Percentiles rank a stretch among this genome's conserved stretches.
Evolutionary conservation across 2,797 vertebrate species (phyloP).

Genomic region (Nothura maculosa): DNA sequence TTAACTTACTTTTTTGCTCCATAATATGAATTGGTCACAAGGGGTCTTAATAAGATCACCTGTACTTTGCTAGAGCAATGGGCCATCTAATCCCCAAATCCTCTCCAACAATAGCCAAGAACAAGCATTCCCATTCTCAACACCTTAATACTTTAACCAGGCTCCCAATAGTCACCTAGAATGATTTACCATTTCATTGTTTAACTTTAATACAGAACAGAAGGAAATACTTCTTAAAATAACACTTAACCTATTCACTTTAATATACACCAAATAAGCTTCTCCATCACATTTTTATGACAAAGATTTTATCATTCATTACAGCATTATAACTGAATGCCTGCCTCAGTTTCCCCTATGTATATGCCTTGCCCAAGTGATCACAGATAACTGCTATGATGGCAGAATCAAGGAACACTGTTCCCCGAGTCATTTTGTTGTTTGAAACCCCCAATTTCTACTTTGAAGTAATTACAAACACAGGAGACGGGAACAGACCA

Average conservation of each 20-base stretch:
- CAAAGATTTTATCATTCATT: neutral
- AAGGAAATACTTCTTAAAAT: no score
- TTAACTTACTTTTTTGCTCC: neutral
- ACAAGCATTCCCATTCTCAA: neutral
- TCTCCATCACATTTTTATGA: neutral
- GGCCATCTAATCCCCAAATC: constrained; percentile 50
- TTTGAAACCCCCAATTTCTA: neutral
- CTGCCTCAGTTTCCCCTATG: constrained; percentile 21
- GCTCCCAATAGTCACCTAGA: constrained; percentile 34
- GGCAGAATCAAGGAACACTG: neutral
- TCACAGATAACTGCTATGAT: neutral
- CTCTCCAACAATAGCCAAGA: constrained; percentile 24
- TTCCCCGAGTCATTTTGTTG: neutral
- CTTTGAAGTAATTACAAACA: constrained; percentile 1
- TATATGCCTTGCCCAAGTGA: neutral
- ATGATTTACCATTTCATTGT: neutral
- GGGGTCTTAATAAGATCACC: neutral
- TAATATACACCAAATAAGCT: neutral
- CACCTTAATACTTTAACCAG: constrained; percentile 5
- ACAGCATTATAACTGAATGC: neutral
- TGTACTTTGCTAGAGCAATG: constrained; percentile 1
- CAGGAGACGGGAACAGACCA: constrained; percentile 35
- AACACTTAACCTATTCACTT: neutral
- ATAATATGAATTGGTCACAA: neutral
- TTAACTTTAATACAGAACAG: no score